These are phyloP conservation scores for Gonocerus acuteangulatus DNA, from an alignment of 2,888 invertebrate genomes.

Conservation along the genomic window DNA sequence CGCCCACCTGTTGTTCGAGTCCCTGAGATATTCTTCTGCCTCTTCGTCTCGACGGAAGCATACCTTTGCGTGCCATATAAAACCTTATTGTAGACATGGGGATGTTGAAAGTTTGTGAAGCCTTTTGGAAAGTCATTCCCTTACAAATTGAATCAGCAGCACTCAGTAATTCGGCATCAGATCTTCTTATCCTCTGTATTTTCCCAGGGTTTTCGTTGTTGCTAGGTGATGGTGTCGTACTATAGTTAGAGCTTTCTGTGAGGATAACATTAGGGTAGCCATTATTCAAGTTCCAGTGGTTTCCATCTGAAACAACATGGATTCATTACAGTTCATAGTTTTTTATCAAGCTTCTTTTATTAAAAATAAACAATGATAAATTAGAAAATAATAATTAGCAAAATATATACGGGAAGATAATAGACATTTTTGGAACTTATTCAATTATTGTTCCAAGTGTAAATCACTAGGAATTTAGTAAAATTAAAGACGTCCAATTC, in stretches of 20 bases:
- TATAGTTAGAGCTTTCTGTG: conserved; percentile 34
- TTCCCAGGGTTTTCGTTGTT: conserved; percentile 32
- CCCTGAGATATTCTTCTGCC: conserved; percentile 48
- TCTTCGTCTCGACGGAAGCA: conserved; percentile 67
- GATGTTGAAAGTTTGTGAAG: conserved; percentile 78
- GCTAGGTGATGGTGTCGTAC: conserved; percentile 31
- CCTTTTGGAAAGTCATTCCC: conserved; percentile 79
- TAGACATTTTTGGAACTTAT: too few species aligned
- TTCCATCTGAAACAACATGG: conserved; percentile 25
- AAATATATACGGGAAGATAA: background rate
- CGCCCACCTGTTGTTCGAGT: conserved; percentile 28
- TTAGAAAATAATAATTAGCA: background rate
- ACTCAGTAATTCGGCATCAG: conserved; percentile 34
- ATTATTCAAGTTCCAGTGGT: conserved; percentile 35
- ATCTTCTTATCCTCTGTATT: conserved; percentile 34
- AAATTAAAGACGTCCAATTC: too few species aligned
- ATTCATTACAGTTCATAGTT: background rate
- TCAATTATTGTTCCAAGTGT: too few species aligned
- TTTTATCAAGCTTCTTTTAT: too few species aligned
- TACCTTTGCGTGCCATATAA: conserved; percentile 81
- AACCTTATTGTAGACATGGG: conserved; percentile 80
- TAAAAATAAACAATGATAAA: background rate
- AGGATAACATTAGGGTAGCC: conserved; percentile 35
- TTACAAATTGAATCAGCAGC: conserved; percentile 73
- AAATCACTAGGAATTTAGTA: too few species aligned